Evolutionary conservation across 92 coral and sea anemone genomes (phyloP), one percentile per base, ranked within the genome.

Genomic region (Parazoanthus swiftii): DNA sequence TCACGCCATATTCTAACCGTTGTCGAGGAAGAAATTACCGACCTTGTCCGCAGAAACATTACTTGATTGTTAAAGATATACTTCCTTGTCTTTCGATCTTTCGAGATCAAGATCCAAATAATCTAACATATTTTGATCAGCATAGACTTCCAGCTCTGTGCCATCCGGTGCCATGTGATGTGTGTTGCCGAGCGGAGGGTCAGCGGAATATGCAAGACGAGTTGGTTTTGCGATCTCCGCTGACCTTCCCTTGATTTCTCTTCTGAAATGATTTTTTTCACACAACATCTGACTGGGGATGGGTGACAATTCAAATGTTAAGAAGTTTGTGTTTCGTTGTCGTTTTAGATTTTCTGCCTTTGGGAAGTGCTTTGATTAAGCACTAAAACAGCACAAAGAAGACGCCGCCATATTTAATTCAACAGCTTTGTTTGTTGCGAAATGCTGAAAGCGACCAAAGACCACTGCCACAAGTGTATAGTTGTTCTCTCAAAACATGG

Each of bases 171-270:
- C 87, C 78, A 71, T 84, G 63, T 84, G 87, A 84, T 84, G 38
- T 71, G 87, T 70, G 78, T 70, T 84, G 87, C 44, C 87, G 87
- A 84, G 66, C 87, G 87, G 87, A 84, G 66, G 87, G 79, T 84
- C 87, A 84, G 87, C 87, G 87, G 87, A 84, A 84, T 84, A 84
- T 84, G 77, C 87, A 84, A 84, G 87, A 84, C 78, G 77, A 84
- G 87, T 84, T 84, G 87, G 33, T 84, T 84, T 71, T 84, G 87
- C 87, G 87, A 84, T 84, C 87, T 84, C 87, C 87, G 87, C 87
- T 84, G 87, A 84, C 87, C 87, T 29, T 84, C 63, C 87, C 66
- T 43, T 71, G 59, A 46, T 71, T 48, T 71, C 54, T 70, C 48
- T 38, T 81, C 59, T 42, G 48, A 46, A 71, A 84, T 42, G 37